A percentile compares a stretch with the other conserved stretches of the same genome.
Evolutionary conservation across 2,888 invertebrate genomes (phyloP).

Genomic region (Steinernema carpocapsae): DNA sequence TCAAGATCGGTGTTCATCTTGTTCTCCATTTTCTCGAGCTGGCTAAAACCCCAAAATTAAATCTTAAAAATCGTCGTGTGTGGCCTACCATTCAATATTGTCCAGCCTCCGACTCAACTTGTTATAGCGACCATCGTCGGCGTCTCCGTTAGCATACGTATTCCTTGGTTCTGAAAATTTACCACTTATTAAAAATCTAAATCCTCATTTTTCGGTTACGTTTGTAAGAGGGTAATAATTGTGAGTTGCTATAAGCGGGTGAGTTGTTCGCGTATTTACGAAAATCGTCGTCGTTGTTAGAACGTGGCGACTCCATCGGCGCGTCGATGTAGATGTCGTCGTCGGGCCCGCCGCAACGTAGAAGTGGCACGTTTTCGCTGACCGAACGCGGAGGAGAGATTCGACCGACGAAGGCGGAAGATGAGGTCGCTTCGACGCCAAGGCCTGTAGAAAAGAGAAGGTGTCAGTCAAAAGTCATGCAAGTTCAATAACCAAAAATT

Average conservation of each 20-base stretch:
- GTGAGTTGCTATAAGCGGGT: constrained; percentile 30
- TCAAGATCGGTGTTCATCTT: constrained; percentile 80
- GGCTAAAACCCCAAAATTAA: constrained; percentile 65
- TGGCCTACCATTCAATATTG: constrained; percentile 50
- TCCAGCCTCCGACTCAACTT: constrained; percentile 50
- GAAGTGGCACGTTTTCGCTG: constrained; percentile 48
- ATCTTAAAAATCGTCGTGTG: background rate
- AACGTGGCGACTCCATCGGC: constrained; percentile 1
- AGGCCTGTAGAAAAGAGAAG: background rate
- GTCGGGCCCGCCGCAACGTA: constrained; percentile 41
- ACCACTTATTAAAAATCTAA: background rate
- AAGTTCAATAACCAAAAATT: background rate
- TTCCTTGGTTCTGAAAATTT: constrained; percentile 41
- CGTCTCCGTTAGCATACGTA: constrained; percentile 43
- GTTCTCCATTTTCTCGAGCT: constrained; percentile 77
- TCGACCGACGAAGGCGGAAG: constrained; percentile 42
- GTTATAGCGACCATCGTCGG: constrained; percentile 43
- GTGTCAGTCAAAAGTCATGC: background rate
- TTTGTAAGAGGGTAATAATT: constrained; percentile 11
- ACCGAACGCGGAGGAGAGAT: constrained; percentile 53
- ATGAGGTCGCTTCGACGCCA: constrained; percentile 20
- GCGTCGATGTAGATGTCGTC: constrained; percentile 33
- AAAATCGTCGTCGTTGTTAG: constrained; percentile 15
- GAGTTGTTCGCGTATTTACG: constrained; percentile 5
- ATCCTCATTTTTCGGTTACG: background rate